These are phyloP conservation scores for Phataginus tetradactyla DNA, from an alignment of 2,797 vertebrate genomes.

Conservation along the genomic window DNA sequence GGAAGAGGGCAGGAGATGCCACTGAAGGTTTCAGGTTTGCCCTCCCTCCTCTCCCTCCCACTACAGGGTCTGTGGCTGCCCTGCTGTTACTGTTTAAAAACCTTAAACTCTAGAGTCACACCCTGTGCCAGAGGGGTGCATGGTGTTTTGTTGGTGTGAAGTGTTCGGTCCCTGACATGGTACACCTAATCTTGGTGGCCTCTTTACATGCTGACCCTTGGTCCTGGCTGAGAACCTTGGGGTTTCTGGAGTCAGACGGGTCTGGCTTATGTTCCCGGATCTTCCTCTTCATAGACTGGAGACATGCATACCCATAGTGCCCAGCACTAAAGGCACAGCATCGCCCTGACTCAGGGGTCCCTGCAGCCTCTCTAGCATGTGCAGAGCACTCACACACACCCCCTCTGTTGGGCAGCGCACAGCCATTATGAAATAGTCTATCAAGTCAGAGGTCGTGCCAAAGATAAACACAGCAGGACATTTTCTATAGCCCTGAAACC, in stretches of 20 bases:
- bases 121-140: background rate
- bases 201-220: background rate
- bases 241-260: background rate
- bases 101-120: background rate
- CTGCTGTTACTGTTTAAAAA: background rate
- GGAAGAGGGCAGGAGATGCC: background rate
- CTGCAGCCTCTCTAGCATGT: background rate
- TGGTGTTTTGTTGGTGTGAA: background rate
- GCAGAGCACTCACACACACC: accelerated
- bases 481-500: too few species aligned
- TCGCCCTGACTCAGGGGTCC: background rate
- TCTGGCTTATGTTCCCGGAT: background rate
- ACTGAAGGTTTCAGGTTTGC: background rate
- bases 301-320: background rate
- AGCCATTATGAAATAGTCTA: background rate
- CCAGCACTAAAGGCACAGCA: background rate
- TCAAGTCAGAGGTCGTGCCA: background rate
- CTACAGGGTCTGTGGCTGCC: background rate
- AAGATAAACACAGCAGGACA: accelerated
- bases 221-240: background rate
- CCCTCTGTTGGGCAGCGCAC: background rate
- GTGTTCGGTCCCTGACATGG: background rate
- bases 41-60: too few species aligned
- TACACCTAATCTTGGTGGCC: accelerated
- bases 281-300: background rate